Base-by-base conservation (phyloP, 2,113 vertebrate genomes). In the Rhabdornis inornatus region DNA sequence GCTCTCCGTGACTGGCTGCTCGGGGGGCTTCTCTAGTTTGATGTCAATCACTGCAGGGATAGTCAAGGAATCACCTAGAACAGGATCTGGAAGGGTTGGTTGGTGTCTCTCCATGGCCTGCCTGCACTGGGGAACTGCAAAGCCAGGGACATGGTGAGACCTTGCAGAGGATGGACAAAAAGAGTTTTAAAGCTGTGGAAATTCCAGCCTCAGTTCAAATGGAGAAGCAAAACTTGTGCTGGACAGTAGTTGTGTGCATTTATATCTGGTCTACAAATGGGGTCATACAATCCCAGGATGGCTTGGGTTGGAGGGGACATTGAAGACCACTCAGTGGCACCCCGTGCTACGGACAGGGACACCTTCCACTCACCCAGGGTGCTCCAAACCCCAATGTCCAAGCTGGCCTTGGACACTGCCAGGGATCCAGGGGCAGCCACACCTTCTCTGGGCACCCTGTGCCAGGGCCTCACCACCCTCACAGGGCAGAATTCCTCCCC, bases 1-100 rank as follows among this genome's bases (percentile, higher is more conserved):
- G 68, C 98, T 99, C 98, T 99, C 98, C 56, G 98, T 99, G 78
- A 99, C 98, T 50, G 98, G 98, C 98, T 99, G 98, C 97, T 99
- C 98, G 6, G 98, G 98, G 71, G 98, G 98, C 87, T 99, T 98
- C 98, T 99, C 98, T 98, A 99, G 97, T 97, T 99, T 98, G 97
- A 99, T 99, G 97, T 99, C 98, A 56, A 99, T 98, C 98, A 98
- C 98, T 99, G 98, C 80, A 89, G 94, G 57, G 21, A 31, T 3
- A 9, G 98, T 99, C 98, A 99, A 99, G 98, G 94, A 98, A 68
- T 31, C 78, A 17, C 7, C 18, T 1, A 2, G 3, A 5, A 24
- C 7, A 13, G 28, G 5, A 11, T 5, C 6, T 66, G 68, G 10
- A 44, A 40, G 65, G 74, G 39, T 2, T 61, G 64, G 13, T 5